These are phyloP conservation scores for Balearica regulorum DNA, from an alignment of 2,797 vertebrate genomes.

Conservation along the genomic window DNA sequence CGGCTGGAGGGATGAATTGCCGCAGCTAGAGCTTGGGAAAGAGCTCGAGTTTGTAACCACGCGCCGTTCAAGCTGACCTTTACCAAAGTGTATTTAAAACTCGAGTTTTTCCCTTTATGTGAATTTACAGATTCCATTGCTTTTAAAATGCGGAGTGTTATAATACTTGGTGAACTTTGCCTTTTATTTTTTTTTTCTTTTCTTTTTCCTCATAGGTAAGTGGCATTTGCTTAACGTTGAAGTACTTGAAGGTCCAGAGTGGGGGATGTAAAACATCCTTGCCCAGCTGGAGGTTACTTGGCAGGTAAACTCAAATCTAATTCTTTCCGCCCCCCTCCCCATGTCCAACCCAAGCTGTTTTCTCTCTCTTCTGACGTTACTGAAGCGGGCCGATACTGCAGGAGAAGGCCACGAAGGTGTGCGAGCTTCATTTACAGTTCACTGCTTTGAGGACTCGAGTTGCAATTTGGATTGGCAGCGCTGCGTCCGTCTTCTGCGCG, in stretches of 20 bases:
- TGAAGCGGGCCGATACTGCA: background rate
- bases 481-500: background rate
- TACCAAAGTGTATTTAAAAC: conserved; percentile 40
- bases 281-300: background rate
- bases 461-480: background rate
- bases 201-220: conserved; percentile 71
- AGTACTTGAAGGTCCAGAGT: conserved; percentile 25
- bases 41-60: background rate
- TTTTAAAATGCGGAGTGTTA: background rate
- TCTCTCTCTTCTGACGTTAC: background rate
- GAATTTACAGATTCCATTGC: conserved; percentile 20
- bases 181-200: background rate
- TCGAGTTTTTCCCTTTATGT: background rate
- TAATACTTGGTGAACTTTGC: conserved; percentile 38
- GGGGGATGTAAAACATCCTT: conserved; percentile 31
- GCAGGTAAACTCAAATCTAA: conserved; percentile 31
- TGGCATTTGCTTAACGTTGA: conserved; percentile 69
- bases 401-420: background rate
- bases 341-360: background rate
- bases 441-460: background rate
- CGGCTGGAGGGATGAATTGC: background rate
- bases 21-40: background rate
- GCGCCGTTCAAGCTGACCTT: conserved; percentile 53
- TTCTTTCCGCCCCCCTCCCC: background rate
- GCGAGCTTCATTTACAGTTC: background rate